Evolutionary conservation across 2,888 invertebrate genomes (phyloP).

Genomic region (Hydraecia micacea): DNA sequence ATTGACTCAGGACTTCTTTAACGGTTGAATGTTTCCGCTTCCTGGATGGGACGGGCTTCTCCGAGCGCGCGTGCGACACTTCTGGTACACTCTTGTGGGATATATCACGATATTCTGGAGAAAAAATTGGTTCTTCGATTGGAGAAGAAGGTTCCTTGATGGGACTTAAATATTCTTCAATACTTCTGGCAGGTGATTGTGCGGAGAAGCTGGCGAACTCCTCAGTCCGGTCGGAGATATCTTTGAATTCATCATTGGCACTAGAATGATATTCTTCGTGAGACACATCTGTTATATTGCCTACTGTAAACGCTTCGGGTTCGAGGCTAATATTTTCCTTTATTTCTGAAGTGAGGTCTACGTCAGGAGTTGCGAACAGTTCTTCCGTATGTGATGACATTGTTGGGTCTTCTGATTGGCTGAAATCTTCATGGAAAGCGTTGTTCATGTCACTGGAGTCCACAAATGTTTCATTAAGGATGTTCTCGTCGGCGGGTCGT

Average conservation of each 20-base stretch:
- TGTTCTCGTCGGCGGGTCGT: constrained; percentile 13
- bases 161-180: constrained; percentile 45
- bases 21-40: constrained; percentile 20
- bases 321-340: constrained; percentile 43
- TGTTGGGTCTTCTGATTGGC: constrained; percentile 49
- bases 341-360: constrained; percentile 41
- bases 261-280: constrained; percentile 28
- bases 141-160: constrained; percentile 33
- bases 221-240: constrained; percentile 32
- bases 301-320: constrained; percentile 1
- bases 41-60: neutral
- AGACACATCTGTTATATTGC: constrained; percentile 11
- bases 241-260: constrained; percentile 46
- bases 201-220: constrained; percentile 40
- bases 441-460: constrained; percentile 79
- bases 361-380: constrained; percentile 46
- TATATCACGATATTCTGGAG: constrained; percentile 49
- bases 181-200: constrained; percentile 21
- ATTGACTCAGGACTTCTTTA: constrained; percentile 55
- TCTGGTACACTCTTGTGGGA: constrained; percentile 9
- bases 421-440: constrained; percentile 79
- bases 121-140: constrained; percentile 41
- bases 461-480: constrained; percentile 66
- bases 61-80: neutral
- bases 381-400: constrained; percentile 52